phyloP scores from a whole-genome alignment of 2,797 vertebrate species.

The Salarias fasciatus region DNA sequence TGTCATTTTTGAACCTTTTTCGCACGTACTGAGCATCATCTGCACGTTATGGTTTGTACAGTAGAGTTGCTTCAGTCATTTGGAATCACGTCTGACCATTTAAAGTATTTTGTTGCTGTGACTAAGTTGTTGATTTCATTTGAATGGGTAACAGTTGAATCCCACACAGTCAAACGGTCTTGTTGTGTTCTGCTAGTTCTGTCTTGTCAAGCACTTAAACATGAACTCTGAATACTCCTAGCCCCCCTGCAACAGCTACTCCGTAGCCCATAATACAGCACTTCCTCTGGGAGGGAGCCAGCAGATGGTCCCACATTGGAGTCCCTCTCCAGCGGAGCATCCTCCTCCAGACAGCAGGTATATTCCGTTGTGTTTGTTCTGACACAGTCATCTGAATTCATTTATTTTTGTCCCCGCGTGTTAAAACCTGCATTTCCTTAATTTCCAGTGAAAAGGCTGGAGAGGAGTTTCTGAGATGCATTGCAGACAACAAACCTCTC shows the following conservation, averaged over 20 bases:
- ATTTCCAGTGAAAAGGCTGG: slow-evolving; percentile 68
- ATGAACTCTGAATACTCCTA: slow-evolving; percentile 69
- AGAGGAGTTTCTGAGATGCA: slow-evolving; percentile 77
- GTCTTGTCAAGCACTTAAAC: slow-evolving; percentile 36
- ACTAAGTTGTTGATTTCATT: too few species aligned
- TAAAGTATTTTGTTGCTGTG: too few species aligned
- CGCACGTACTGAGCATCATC: too few species aligned
- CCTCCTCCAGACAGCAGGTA: slow-evolving; percentile 64
- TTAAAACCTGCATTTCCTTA: too few species aligned
- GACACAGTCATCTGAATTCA: neutral
- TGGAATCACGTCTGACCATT: too few species aligned
- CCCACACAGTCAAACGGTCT: too few species aligned
- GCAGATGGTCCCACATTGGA: slow-evolving; percentile 59
- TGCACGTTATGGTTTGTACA: too few species aligned
- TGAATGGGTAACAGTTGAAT: too few species aligned
- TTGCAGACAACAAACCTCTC: slow-evolving; percentile 77
- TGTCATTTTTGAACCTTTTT: too few species aligned
- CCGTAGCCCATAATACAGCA: slow-evolving; percentile 66
- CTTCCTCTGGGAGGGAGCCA: slow-evolving; percentile 58
- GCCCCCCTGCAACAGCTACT: slow-evolving; percentile 70
- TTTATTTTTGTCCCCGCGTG: too few species aligned
- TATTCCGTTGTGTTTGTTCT: neutral
- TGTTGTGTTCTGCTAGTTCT: too few species aligned
- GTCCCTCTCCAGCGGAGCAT: slow-evolving; percentile 16
- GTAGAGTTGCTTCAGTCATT: too few species aligned